Evolutionary conservation across 2,888 invertebrate genomes (phyloP).

Genomic region (Protonemura montana): DNA sequence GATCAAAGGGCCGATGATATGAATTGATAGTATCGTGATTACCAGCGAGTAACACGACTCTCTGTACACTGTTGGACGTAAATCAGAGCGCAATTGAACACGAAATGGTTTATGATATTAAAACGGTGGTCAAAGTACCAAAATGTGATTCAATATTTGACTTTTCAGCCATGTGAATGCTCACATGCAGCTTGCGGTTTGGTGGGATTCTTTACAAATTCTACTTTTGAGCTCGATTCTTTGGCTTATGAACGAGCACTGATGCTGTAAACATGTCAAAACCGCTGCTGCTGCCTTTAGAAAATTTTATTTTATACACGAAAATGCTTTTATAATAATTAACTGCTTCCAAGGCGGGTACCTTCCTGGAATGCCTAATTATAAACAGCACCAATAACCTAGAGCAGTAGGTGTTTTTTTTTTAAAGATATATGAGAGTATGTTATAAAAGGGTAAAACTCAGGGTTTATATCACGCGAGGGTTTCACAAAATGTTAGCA

Average conservation of each 20-base stretch:
- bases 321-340: background rate
- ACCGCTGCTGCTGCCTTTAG: background rate
- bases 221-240: background rate
- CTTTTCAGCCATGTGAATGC: too few species aligned
- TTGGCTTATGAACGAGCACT: background rate
- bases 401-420: background rate
- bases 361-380: background rate
- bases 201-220: background rate
- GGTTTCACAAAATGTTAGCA: too few species aligned
- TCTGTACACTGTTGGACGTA: too few species aligned
- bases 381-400: background rate
- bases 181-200: too few species aligned
- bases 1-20: background rate
- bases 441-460: too few species aligned
- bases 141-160: too few species aligned
- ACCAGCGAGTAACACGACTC: too few species aligned
- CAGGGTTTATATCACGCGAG: too few species aligned
- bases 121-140: too few species aligned
- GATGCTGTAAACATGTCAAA: background rate
- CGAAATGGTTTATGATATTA: too few species aligned
- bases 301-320: constrained; percentile 5
- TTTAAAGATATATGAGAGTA: background rate
- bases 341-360: background rate
- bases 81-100: too few species aligned
- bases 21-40: too few species aligned